These are phyloP conservation scores for Ormia ochracea DNA, from an alignment of 2,888 invertebrate species.

Conservation along the genomic window DNA sequence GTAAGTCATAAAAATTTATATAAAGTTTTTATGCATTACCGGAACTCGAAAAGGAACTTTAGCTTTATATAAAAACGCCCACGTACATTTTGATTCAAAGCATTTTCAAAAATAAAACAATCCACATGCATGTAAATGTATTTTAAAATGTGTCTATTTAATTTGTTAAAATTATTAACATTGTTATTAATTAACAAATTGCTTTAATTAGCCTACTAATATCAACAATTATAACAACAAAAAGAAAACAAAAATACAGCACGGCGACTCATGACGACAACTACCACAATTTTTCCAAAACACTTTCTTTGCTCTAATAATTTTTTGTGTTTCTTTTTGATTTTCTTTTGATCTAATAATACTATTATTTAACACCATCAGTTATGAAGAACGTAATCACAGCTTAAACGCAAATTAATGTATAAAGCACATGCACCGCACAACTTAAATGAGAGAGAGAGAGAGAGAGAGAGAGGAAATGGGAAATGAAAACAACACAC, in stretches of 20 bases:
- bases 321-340: slow-evolving; percentile 10
- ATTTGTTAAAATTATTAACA: too few species aligned
- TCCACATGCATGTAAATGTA: too few species aligned
- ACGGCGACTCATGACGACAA: slow-evolving; percentile 18
- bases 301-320: slow-evolving; percentile 60
- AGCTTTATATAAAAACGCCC: too few species aligned
- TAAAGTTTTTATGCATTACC: too few species aligned
- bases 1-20: too few species aligned
- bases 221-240: slow-evolving; percentile 26
- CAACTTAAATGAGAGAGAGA: not conserved
- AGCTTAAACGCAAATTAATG: slow-evolving; percentile 45
- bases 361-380: slow-evolving; percentile 45
- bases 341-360: not conserved
- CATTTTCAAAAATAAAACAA: too few species aligned
- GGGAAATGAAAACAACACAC: slow-evolving; percentile 42
- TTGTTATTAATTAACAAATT: not conserved
- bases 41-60: too few species aligned
- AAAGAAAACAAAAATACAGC: slow-evolving; percentile 29
- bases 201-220: slow-evolving; percentile 33
- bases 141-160: too few species aligned
- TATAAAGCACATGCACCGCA: not conserved
- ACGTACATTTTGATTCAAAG: too few species aligned
- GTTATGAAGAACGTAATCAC: slow-evolving; percentile 43
- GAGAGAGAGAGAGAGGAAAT: slow-evolving; percentile 14
- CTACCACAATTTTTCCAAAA: slow-evolving; percentile 12